Percentiles rank a stretch among this genome's conserved stretches.
phyloP scores from a whole-genome alignment of 2,797 vertebrate species.

The Atherinosoma microstoma region DNA sequence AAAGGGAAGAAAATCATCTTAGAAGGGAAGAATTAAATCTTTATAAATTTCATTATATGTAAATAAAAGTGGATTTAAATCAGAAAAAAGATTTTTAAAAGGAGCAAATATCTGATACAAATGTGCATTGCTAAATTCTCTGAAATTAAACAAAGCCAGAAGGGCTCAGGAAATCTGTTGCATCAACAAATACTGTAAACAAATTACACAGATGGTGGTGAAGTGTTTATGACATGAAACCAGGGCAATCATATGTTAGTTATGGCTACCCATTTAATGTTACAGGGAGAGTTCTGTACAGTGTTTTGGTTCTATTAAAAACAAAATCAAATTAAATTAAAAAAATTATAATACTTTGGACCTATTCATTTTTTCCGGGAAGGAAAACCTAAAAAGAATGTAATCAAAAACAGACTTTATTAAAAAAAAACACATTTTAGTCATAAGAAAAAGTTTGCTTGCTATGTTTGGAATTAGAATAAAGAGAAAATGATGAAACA shows the following conservation, averaged over 20 bases:
- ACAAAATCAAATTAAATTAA: background rate
- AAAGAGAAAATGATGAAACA: background rate
- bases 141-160: constrained; percentile 23
- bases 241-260: background rate
- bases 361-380: background rate
- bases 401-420: no score
- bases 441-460: background rate
- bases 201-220: background rate
- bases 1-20: constrained; percentile 12
- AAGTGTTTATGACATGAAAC: constrained; percentile 12
- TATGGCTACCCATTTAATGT: background rate
- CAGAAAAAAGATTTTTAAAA: constrained; percentile 6
- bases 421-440: background rate
- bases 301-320: background rate
- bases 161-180: constrained; percentile 3
- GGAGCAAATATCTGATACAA: constrained; percentile 34
- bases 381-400: background rate
- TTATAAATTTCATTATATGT: constrained; percentile 15
- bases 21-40: constrained; percentile 10
- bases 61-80: constrained; percentile 46
- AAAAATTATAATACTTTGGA: background rate
- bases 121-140: constrained; percentile 34
- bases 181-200: background rate
- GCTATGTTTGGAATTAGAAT: background rate
- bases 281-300: background rate